Conservation (phyloP, 37 sponge, comb jelly and placozoan species). For the Beroe forskalii region DNA sequence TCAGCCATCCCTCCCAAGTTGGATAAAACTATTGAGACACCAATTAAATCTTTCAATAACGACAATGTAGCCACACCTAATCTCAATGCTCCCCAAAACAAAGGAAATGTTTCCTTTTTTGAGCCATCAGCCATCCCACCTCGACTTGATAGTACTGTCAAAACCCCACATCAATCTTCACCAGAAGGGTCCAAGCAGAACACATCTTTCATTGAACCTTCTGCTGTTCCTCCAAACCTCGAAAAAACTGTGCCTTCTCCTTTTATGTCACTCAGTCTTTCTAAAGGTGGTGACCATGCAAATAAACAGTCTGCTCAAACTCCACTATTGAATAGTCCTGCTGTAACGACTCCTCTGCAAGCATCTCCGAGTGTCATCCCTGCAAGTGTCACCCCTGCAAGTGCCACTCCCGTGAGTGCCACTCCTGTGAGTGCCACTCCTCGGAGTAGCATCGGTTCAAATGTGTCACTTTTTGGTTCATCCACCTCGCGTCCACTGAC, state of each 20-base stretch:
- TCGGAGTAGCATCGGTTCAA: background rate
- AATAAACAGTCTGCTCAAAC: background rate
- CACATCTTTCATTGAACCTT: conserved; percentile 12
- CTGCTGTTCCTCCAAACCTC: background rate
- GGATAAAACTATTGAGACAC: background rate
- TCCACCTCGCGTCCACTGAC: background rate
- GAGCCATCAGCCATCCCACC: conserved; percentile 17
- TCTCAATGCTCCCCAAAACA: background rate
- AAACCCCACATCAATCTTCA: background rate
- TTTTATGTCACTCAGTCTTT: background rate
- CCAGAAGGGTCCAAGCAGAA: background rate
- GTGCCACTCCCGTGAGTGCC: background rate
- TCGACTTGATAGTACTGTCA: background rate
- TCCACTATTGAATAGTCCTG: background rate
- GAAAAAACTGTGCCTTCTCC: background rate
- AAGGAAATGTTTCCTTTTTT: background rate
- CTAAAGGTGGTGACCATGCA: background rate
- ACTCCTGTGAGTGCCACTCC: background rate
- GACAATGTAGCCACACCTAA: background rate
- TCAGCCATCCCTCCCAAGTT: conserved; percentile 5
- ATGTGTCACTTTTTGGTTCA: conserved; percentile 19
- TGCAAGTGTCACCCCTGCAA: background rate
- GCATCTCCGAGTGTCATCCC: background rate
- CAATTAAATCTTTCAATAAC: background rate
- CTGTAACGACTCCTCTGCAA: background rate